Percentiles rank a stretch among this genome's conserved stretches.
Evolutionary conservation across 2,113 vertebrate genomes (phyloP).

Genomic region (Corythaixoides concolor): DNA sequence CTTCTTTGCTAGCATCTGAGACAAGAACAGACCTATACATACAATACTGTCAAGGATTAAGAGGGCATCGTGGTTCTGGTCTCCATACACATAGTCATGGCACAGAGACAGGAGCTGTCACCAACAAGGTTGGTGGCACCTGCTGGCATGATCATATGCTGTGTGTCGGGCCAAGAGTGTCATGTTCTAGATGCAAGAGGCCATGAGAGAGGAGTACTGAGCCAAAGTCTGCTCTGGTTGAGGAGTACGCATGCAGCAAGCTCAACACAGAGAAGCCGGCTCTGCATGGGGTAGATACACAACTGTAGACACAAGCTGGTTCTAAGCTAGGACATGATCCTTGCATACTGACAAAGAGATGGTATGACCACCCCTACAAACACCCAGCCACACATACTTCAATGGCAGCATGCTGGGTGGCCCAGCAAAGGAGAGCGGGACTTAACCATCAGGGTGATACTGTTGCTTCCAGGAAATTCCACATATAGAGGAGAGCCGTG

Average conservation of each 20-base stretch:
- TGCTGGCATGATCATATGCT: not conserved
- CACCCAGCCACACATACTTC: not conserved
- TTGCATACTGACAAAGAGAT: not conserved
- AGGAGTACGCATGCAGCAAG: not conserved
- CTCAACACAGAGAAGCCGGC: not conserved
- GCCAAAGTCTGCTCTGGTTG: not conserved
- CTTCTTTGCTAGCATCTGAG: not conserved
- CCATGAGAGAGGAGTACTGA: not conserved
- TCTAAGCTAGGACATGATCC: not conserved
- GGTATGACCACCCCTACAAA: not conserved
- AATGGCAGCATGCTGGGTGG: not conserved
- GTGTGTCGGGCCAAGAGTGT: not conserved
- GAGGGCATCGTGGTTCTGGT: not conserved
- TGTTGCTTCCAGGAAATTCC: not conserved
- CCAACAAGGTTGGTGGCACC: not conserved
- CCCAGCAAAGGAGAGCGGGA: not conserved
- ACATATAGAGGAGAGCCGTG: not conserved
- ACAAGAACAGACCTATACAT: not conserved
- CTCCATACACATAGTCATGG: not conserved
- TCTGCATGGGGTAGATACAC: not conserved
- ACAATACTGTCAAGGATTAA: not conserved
- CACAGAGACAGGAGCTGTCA: not conserved
- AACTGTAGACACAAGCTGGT: not conserved
- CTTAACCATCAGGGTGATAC: not conserved
- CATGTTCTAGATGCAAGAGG: not conserved